Percentiles rank a stretch among this genome's conserved stretches.
Evolutionary conservation across 2,113 vertebrate genomes (phyloP).

Genomic region (Microcebus lehilahytsara): DNA sequence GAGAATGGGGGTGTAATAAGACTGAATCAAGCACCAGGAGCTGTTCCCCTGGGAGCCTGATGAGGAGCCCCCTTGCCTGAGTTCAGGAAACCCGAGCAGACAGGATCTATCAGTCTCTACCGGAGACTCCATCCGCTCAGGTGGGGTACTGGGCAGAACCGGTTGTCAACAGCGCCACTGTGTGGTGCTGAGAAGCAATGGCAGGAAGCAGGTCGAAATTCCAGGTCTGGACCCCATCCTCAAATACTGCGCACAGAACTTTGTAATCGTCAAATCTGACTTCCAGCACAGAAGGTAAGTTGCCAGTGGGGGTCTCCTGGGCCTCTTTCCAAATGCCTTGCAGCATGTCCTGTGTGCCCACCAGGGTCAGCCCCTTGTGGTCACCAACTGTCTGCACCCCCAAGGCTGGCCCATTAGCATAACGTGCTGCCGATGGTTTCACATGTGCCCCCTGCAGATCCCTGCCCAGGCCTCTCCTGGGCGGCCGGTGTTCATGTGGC

Average conservation of each 20-base stretch:
- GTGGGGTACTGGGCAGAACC: neutral
- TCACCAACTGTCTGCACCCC: neutral
- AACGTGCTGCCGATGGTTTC: neutral
- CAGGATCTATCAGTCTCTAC: neutral
- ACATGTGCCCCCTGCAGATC: accelerated
- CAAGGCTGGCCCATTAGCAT: neutral
- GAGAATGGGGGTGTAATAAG: too few species aligned
- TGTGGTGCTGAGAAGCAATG: neutral
- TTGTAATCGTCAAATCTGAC: neutral
- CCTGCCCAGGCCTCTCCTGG: too few species aligned
- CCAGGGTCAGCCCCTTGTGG: neutral
- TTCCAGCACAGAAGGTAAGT: neutral
- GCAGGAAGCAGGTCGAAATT: neutral
- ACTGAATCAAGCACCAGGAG: too few species aligned
- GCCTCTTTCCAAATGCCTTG: neutral
- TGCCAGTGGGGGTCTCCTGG: neutral
- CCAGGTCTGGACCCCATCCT: too few species aligned
- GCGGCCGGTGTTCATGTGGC: neutral
- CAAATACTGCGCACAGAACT: neutral
- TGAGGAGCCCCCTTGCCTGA: neutral
- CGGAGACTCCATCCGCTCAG: accelerated
- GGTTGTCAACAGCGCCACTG: neutral
- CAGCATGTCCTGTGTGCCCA: too few species aligned
- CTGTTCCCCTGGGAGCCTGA: neutral
- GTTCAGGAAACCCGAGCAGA: neutral